Conservation (phyloP, 2,888 invertebrate species). For the Andrena trimmerana region DNA sequence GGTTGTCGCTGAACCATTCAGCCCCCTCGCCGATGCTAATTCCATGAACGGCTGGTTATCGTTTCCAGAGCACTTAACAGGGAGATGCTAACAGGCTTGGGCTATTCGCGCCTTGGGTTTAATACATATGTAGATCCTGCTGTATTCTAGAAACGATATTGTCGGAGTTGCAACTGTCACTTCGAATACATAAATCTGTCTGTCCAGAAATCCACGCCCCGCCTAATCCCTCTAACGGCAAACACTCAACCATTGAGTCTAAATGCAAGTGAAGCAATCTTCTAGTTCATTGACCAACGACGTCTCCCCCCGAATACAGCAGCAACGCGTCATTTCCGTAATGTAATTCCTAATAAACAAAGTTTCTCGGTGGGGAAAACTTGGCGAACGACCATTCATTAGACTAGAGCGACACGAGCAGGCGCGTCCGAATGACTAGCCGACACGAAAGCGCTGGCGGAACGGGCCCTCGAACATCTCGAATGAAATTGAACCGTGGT, state of each 20-base stretch:
- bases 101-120: neutral
- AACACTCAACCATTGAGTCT: slow-evolving; percentile 14
- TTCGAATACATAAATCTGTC: neutral
- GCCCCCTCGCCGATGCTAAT: neutral
- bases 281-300: slow-evolving; percentile 1
- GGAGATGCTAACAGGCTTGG: neutral
- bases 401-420: slow-evolving; percentile 35
- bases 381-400: slow-evolving; percentile 37
- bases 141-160: too few relatives aligned
- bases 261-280: slow-evolving; percentile 15
- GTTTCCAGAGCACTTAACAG: neutral
- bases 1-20: neutral
- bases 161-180: neutral
- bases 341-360: slow-evolving; percentile 53
- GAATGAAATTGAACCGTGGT: slow-evolving; percentile 37
- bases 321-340: slow-evolving; percentile 52
- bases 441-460: slow-evolving; percentile 38
- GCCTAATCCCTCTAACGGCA: slow-evolving; percentile 22
- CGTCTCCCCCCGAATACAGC: slow-evolving; percentile 7
- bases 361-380: slow-evolving; percentile 46
- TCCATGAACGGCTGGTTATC: neutral
- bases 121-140: neutral
- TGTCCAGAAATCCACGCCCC: neutral
- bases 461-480: slow-evolving; percentile 16
- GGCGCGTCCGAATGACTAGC: slow-evolving; percentile 24